A percentile compares a stretch with the other conserved stretches of the same genome.
Conservation (phyloP, 2,888 invertebrate genomes). For the Oscheius onirici region DNA sequence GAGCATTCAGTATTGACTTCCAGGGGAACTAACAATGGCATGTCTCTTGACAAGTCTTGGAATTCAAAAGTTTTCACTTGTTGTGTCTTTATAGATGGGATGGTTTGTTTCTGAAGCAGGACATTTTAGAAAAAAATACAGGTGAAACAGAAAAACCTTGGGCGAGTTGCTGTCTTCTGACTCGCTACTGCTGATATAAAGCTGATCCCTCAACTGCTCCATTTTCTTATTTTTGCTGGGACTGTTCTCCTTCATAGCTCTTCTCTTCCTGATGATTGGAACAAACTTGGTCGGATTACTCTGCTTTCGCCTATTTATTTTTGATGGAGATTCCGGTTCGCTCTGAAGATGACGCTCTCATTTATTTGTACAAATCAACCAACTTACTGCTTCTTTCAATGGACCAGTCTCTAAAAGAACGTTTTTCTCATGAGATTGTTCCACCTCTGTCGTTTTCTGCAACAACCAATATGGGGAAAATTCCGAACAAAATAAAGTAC, state of each 20-base stretch:
- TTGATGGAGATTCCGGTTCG: background rate
- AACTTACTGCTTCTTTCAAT: too few relatives aligned
- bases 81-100: background rate
- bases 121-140: background rate
- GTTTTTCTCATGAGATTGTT: too few relatives aligned
- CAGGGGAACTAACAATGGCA: background rate
- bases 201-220: slow-evolving; percentile 1
- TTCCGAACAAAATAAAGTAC: too few relatives aligned
- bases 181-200: background rate
- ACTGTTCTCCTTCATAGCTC: background rate
- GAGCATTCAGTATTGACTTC: slow-evolving; percentile 4
- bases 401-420: too few relatives aligned
- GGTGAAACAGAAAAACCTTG: background rate
- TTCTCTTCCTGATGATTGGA: slow-evolving; percentile 2
- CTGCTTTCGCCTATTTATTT: background rate
- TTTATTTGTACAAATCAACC: too few relatives aligned
- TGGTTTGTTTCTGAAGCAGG: background rate
- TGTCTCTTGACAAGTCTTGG: background rate
- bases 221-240: background rate
- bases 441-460: too few relatives aligned
- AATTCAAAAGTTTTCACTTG: background rate
- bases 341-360: background rate
- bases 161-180: background rate
- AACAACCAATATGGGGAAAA: too few relatives aligned
- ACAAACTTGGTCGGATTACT: background rate